Conservation (phyloP, 1,140 invertebrate genomes). For the Palaemon carinicauda region DNA sequence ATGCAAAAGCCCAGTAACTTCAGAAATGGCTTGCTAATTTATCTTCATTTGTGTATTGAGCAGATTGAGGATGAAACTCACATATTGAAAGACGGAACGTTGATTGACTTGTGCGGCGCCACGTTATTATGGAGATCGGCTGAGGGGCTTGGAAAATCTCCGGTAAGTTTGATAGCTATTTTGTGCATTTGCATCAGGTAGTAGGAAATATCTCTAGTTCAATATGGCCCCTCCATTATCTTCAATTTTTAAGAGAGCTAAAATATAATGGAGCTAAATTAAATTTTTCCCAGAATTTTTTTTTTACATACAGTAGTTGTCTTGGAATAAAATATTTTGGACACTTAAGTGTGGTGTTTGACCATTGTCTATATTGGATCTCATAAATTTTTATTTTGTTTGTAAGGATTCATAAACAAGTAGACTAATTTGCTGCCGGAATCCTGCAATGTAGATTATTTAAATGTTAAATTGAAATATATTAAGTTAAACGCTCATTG, state of each 20-base stretch:
- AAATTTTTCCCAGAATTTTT: too few species aligned
- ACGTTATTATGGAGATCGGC: conserved; percentile 97
- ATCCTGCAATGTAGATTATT: too few species aligned
- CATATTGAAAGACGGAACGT: conserved; percentile 92
- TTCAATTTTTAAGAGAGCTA: too few species aligned
- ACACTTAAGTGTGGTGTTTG: too few species aligned
- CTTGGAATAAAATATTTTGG: too few species aligned
- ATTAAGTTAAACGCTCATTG: too few species aligned
- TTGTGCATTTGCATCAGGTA: neutral
- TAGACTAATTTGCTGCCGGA: neutral
- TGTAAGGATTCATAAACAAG: too few species aligned
- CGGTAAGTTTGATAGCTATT: conserved; percentile 73
- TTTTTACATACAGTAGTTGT: too few species aligned
- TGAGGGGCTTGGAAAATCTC: conserved; percentile 92
- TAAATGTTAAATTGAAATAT: too few species aligned
- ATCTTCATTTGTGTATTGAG: conserved; percentile 24
- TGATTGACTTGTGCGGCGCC: conserved; percentile 98
- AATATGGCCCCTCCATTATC: neutral
- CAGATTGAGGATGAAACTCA: conserved; percentile 86
- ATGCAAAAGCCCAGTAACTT: neutral
- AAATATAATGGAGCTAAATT: too few species aligned
- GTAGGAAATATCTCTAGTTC: neutral
- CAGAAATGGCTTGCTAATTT: neutral
- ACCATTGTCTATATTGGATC: too few species aligned
- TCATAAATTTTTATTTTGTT: too few species aligned